A percentile compares a stretch with the other conserved stretches of the same genome.
These are phyloP conservation scores for Macrotis lagotis DNA, from an alignment of 2,113 vertebrate genomes.

Conservation along the genomic window DNA sequence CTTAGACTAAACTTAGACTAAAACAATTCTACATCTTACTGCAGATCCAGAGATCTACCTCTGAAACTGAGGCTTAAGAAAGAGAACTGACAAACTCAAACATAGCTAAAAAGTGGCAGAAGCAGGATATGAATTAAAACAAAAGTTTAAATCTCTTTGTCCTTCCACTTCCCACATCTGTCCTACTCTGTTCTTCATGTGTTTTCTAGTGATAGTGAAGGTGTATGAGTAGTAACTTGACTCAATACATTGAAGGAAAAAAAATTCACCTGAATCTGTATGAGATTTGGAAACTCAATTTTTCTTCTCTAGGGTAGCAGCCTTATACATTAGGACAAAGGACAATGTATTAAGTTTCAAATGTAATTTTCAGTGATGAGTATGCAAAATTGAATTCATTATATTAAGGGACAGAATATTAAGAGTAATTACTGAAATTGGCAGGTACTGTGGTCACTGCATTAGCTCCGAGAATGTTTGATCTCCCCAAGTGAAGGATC, in stretches of 20 bases:
- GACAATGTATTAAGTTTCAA: conserved; percentile 63
- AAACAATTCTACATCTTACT: background rate
- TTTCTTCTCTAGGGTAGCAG: background rate
- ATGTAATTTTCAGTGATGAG: conserved; percentile 70
- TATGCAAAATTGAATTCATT: conserved; percentile 73
- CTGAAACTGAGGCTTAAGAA: background rate
- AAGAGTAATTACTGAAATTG: conserved; percentile 74
- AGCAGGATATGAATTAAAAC: background rate
- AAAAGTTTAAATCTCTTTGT: background rate
- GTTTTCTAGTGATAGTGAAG: background rate
- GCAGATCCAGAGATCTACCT: background rate
- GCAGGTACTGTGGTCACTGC: conserved; percentile 62
- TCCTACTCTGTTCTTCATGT: background rate
- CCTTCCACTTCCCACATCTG: background rate
- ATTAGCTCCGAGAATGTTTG: conserved; percentile 58
- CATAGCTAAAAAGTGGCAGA: background rate
- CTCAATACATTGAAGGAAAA: background rate
- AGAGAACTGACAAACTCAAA: background rate
- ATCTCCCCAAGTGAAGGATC: conserved; percentile 50
- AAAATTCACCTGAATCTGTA: background rate
- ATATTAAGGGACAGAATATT: conserved; percentile 68
- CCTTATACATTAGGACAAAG: conserved; percentile 29
- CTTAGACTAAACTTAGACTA: background rate
- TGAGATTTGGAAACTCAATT: conserved; percentile 19
- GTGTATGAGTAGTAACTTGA: background rate